A percentile compares a stretch with the other conserved stretches of the same genome.
phyloP scores from a whole-genome alignment of 2,888 invertebrate genomes.

The Blomia tropicalis region DNA sequence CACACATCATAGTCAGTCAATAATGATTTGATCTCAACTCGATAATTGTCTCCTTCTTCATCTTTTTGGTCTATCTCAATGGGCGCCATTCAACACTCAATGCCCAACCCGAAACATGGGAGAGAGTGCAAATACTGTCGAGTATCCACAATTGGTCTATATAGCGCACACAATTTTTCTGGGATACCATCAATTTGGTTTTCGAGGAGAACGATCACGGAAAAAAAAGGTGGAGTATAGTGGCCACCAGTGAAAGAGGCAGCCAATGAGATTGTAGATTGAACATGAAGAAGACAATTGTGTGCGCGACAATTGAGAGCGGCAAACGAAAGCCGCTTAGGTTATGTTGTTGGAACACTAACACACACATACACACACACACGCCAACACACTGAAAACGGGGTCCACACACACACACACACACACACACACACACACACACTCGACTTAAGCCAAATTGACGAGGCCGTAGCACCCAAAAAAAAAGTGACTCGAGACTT shows the following conservation, averaged over 20 bases:
- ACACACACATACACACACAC: too few species aligned
- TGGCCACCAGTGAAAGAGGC: background rate
- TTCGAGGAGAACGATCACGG: background rate
- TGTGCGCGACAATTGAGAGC: slow-evolving; percentile 15
- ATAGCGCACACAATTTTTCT: background rate
- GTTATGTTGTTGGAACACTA: too few species aligned
- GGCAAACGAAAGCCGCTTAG: slow-evolving; percentile 11
- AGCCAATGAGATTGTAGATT: slow-evolving; percentile 11
- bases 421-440: too few species aligned
- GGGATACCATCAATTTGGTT: background rate
- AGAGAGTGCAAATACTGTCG: background rate
- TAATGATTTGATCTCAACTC: slow-evolving; percentile 14
- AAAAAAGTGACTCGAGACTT: too few species aligned
- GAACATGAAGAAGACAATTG: too few species aligned
- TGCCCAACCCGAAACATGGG: too few species aligned
- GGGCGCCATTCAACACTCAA: too few species aligned
- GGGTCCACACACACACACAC: too few species aligned
- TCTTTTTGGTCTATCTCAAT: too few species aligned
- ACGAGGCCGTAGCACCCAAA: too few species aligned
- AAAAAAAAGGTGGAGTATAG: background rate
- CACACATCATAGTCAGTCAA: background rate
- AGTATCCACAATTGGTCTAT: background rate
- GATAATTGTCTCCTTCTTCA: background rate
- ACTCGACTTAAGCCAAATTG: too few species aligned
- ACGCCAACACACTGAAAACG: too few species aligned